Percentiles rank a stretch among this genome's conserved stretches.
phyloP scores from a whole-genome alignment of 2,888 invertebrate species.

The Biston betularia region DNA sequence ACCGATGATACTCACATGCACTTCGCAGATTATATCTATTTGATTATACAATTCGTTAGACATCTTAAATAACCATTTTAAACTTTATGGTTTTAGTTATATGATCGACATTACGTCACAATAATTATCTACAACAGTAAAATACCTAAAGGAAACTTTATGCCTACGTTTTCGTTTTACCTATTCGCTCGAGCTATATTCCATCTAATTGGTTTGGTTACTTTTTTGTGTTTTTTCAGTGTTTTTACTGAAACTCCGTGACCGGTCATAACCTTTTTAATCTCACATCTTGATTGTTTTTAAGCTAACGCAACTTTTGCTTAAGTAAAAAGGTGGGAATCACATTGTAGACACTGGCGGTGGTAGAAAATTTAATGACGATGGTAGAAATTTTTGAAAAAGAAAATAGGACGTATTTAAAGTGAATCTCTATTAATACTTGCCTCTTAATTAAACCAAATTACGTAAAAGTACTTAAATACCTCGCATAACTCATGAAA shows the following conservation, averaged over 20 bases:
- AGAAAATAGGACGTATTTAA: not conserved
- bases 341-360: not conserved
- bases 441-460: too few species aligned
- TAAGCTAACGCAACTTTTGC: constrained; percentile 8
- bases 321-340: constrained; percentile 27
- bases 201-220: constrained; percentile 5
- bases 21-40: constrained; percentile 32
- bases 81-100: not conserved
- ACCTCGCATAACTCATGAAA: too few species aligned
- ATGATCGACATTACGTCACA: not conserved
- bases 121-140: not conserved
- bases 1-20: constrained; percentile 36
- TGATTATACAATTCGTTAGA: constrained; percentile 9
- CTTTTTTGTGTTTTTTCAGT: constrained; percentile 8
- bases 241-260: constrained; percentile 35
- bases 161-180: not conserved
- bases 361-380: not conserved
- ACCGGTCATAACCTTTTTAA: constrained; percentile 39
- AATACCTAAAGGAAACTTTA: not conserved
- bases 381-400: not conserved
- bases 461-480: too few species aligned
- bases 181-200: constrained; percentile 9
- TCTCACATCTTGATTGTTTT: constrained; percentile 23
- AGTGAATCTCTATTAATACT: not conserved
- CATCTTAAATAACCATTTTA: not conserved